phyloP scores from a whole-genome alignment of 2,888 invertebrate species.

The Rapana venosa region DNA sequence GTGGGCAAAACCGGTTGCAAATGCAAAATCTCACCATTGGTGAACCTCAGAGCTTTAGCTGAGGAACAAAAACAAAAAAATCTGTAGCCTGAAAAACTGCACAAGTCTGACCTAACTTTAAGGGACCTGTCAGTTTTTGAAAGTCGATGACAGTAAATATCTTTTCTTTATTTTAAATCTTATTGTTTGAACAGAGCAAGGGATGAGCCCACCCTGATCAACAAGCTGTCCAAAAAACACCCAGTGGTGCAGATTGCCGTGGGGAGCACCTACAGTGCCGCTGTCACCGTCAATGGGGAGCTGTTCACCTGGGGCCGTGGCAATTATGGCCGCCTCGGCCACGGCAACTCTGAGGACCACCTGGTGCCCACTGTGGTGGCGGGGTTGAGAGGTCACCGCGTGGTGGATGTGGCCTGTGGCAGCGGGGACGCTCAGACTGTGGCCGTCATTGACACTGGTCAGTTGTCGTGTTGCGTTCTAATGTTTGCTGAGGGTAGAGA shows the following conservation, averaged over 20 bases:
- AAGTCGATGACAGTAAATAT: too few relatives aligned
- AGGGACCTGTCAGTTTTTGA: too few relatives aligned
- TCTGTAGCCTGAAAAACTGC: too few relatives aligned
- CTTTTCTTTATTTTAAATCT: too few relatives aligned
- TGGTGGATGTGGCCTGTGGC: conserved; percentile 86
- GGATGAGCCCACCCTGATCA: conserved; percentile 92
- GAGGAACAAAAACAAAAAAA: too few relatives aligned
- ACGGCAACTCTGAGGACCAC: conserved; percentile 96
- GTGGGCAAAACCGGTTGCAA: too few relatives aligned
- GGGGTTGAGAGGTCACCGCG: conserved; percentile 74
- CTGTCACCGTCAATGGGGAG: conserved; percentile 91
- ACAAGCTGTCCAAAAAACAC: conserved; percentile 87
- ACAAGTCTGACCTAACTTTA: too few relatives aligned
- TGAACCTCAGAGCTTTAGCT: too few relatives aligned
- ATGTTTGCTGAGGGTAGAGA: too few relatives aligned
- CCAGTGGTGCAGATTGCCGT: conserved; percentile 91
- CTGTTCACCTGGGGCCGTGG: conserved; percentile 98
- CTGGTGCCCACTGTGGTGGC: conserved; percentile 89
- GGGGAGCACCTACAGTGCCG: conserved; percentile 96
- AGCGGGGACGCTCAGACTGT: conserved; percentile 97
- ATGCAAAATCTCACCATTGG: too few relatives aligned
- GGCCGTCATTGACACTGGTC: conserved; percentile 95
- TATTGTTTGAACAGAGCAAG: conserved; percentile 68
- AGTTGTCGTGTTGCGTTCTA: conserved; percentile 64
- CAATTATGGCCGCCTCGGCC: conserved; percentile 93